A percentile compares a stretch with the other conserved stretches of the same genome.
Conservation (phyloP, 2,888 invertebrate genomes). For the Callimorpha dominula region DNA sequence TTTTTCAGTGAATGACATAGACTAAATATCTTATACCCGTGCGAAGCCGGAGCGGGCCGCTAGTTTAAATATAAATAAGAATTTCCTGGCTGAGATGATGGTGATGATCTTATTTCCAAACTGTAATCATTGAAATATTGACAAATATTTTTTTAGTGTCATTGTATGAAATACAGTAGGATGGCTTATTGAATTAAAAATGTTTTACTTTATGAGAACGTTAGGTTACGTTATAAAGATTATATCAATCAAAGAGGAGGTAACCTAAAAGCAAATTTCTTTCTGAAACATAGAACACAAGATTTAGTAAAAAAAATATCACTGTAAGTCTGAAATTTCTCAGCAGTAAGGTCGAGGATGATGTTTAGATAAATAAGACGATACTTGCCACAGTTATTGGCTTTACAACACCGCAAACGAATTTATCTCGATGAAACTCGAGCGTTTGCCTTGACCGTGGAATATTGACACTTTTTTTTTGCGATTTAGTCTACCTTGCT, state of each 20-base stretch:
- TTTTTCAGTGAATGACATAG: too few species aligned
- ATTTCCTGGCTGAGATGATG: too few species aligned
- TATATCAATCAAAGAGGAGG: not conserved
- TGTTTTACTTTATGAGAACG: not conserved
- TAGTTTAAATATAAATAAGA: too few species aligned
- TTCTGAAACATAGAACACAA: not conserved
- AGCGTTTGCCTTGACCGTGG: constrained; percentile 41
- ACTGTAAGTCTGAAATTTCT: constrained; percentile 8
- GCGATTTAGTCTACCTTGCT: constrained; percentile 16
- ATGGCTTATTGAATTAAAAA: not conserved
- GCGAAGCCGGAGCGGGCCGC: too few species aligned
- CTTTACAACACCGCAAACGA: constrained; percentile 27
- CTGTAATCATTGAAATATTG: not conserved
- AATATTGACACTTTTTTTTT: constrained; percentile 32
- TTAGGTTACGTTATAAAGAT: not conserved
- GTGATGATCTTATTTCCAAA: too few species aligned
- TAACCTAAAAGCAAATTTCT: not conserved
- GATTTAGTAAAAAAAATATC: not conserved
- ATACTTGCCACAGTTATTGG: constrained; percentile 26
- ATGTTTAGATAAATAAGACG: constrained; percentile 24
- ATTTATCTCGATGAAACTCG: constrained; percentile 40
- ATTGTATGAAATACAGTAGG: too few species aligned
- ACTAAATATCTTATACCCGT: too few species aligned
- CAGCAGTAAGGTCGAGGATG: constrained; percentile 15
- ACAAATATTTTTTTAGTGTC: not conserved